Evolutionary conservation across 2,888 invertebrate species (phyloP), one percentile per base, ranked within the genome.

Genomic region (Spodoptera exigua): DNA sequence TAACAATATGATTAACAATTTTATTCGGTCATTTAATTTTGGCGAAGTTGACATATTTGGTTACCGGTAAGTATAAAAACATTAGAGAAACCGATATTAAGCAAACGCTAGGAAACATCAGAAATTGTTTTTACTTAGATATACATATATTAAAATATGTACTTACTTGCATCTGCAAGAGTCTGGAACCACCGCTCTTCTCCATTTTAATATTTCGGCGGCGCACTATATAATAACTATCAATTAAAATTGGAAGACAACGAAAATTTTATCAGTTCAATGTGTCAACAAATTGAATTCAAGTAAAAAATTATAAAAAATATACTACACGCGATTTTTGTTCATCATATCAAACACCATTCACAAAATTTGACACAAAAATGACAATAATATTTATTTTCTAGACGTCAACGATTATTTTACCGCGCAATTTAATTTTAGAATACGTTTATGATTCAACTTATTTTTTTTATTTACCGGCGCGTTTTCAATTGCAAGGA

Each of bases 81-180:
- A n/a, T n/a, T n/a, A n/a, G n/a, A n/a, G n/a, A n/a, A n/a, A n/a
- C n/a, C n/a, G n/a, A n/a, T n/a, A n/a, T n/a, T n/a, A n/a, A n/a
- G n/a, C n/a, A n/a, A n/a, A n/a, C n/a, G n/a, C n/a, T n/a, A n/a
- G n/a, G n/a, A n/a, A n/a, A n/a, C n/a, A n/a, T n/a, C n/a, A n/a
- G n/a, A n/a, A n/a, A n/a, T n/a, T n/a, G n/a, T n/a, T n/a, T n/a
- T n/a, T n/a, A n/a, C n/a, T n/a, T n/a, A 27, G 7, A 27, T 27
- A 7, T n/a, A n/a, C n/a, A 27, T 21, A 21, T 5, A 5, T 27
- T 27, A 0, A 27, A 9, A 27, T 17, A 5, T n/a, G 41, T 34
- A 74, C 85, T 84, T 77, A 92, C 93, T 90, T 94, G 92, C 91
- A 94, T 94, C 71, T 94, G 92, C 81, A 94, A 78, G 32, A 94